Conservation (phyloP, 64 coral and sea anemone species). For the Trachythela sp. region DNA sequence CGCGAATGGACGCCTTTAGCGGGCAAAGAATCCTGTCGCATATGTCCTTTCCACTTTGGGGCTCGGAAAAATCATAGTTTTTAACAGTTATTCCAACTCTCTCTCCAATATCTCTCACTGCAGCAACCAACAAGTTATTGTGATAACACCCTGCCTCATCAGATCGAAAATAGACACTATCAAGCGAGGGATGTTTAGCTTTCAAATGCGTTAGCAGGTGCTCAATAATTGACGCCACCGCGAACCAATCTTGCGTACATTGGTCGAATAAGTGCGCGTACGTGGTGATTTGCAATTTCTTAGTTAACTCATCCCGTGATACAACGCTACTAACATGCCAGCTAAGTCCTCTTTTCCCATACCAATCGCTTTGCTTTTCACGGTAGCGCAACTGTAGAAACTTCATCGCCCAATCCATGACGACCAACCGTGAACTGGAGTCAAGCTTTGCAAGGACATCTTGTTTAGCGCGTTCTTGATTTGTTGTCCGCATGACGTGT, state of each 20-base stretch:
- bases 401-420: slow-evolving; percentile 52
- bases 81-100: neutral
- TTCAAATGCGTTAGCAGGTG: slow-evolving; percentile 20
- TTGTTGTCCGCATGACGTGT: neutral
- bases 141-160: slow-evolving; percentile 22
- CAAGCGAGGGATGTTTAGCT: neutral
- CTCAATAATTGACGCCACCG: slow-evolving; percentile 40
- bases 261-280: neutral
- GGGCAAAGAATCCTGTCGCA: slow-evolving; percentile 17
- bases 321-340: slow-evolving; percentile 46
- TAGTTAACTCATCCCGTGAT: slow-evolving; percentile 4
- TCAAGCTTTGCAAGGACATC: slow-evolving; percentile 17
- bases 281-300: neutral
- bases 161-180: slow-evolving; percentile 20
- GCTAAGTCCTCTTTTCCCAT: slow-evolving; percentile 23
- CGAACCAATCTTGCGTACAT: slow-evolving; percentile 24
- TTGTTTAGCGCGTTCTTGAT: slow-evolving; percentile 39
- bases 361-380: slow-evolving; percentile 36
- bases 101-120: slow-evolving; percentile 6
- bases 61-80: slow-evolving; percentile 8
- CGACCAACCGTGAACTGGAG: neutral
- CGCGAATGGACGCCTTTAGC: neutral
- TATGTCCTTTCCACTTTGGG: slow-evolving; percentile 18
- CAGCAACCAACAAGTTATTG: slow-evolving; percentile 22
- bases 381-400: slow-evolving; percentile 27